Evolutionary conservation across 2,113 vertebrate genomes (phyloP).

Genomic region (Paracanthobrama guichenoti): DNA sequence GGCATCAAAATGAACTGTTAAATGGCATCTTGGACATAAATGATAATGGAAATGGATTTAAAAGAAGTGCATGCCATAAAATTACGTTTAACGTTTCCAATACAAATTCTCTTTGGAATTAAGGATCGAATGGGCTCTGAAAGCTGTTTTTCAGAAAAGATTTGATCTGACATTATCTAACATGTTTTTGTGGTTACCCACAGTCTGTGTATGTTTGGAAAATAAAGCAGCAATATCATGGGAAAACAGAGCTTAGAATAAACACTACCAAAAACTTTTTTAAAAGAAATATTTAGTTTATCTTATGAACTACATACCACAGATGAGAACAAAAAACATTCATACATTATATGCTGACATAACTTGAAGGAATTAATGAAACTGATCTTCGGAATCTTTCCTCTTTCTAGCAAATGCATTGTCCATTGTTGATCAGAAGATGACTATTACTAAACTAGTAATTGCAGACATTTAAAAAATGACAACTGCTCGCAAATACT

Average conservation of each 20-base stretch:
- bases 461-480: background rate
- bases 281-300: background rate
- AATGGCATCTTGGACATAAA: background rate
- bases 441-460: background rate
- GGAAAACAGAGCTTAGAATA: background rate
- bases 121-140: no score
- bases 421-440: background rate
- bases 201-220: background rate
- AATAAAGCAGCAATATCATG: background rate
- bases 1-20: background rate
- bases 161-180: background rate
- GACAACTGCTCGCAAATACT: constrained; percentile 23
- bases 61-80: background rate
- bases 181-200: background rate
- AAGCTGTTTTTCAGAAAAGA: background rate
- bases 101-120: background rate
- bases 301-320: constrained; percentile 6
- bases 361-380: constrained; percentile 3
- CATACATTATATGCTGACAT: constrained; percentile 4
- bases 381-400: background rate
- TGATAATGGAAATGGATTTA: background rate
- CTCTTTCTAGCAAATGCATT: background rate
- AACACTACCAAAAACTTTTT: background rate
- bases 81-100: background rate
- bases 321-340: background rate